Percentiles rank a stretch among this genome's conserved stretches.
phyloP scores from a whole-genome alignment of 2,113 vertebrate genomes.

The Larimichthys crocea region DNA sequence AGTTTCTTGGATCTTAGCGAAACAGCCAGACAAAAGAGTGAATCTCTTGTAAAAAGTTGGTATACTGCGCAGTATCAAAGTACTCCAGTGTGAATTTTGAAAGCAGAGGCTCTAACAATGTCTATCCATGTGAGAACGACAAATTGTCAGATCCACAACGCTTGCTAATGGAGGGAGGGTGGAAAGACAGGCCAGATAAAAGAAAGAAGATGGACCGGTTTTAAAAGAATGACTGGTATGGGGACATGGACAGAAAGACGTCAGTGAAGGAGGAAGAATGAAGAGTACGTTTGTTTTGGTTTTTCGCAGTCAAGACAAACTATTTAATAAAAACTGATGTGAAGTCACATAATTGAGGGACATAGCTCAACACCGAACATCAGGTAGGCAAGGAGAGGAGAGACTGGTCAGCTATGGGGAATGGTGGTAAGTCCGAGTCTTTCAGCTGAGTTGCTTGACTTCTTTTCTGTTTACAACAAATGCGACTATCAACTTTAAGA shows the following conservation, averaged over 20 bases:
- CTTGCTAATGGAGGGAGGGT: slow-evolving; percentile 9
- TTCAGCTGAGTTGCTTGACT: slow-evolving; percentile 18
- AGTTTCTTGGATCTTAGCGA: neutral
- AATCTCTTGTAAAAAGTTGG: slow-evolving; percentile 4
- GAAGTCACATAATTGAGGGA: neutral
- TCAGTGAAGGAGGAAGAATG: slow-evolving; percentile 9
- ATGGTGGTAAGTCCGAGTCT: slow-evolving; percentile 64
- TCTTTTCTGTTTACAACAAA: neutral
- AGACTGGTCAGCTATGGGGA: slow-evolving; percentile 64
- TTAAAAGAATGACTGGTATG: slow-evolving; percentile 72
- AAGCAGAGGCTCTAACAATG: neutral
- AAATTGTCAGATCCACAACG: neutral
- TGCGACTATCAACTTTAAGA: neutral
- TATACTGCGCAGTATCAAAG: neutral
- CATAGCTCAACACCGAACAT: neutral
- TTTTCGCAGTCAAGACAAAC: slow-evolving; percentile 12
- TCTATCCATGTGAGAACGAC: slow-evolving; percentile 7
- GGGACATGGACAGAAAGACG: slow-evolving; percentile 47
- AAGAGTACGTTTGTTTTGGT: neutral
- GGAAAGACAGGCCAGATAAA: neutral
- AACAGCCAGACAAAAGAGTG: neutral
- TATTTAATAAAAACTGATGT: neutral
- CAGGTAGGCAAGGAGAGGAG: slow-evolving; percentile 20
- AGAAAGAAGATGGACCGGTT: slow-evolving; percentile 72
- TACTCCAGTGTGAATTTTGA: neutral